These are phyloP conservation scores for Corapipo altera DNA, from an alignment of 2,113 vertebrate species.

Conservation along the genomic window DNA sequence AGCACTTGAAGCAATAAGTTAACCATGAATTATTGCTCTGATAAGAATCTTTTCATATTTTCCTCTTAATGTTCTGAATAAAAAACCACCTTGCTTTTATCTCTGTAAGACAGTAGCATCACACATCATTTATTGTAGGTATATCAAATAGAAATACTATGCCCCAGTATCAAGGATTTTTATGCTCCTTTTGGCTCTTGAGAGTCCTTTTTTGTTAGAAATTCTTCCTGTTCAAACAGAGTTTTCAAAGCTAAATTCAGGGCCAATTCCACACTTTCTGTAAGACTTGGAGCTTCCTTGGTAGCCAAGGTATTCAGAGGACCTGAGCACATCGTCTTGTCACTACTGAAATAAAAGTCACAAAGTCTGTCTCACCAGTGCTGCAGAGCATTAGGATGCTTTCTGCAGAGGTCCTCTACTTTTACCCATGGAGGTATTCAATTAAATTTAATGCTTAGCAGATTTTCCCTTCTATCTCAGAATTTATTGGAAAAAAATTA, in stretches of 20 bases:
- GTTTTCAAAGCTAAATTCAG: neutral
- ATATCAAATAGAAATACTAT: neutral
- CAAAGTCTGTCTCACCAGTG: neutral
- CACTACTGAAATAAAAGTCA: neutral
- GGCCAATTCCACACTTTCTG: neutral
- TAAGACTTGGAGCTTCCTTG: neutral
- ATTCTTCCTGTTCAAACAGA: neutral
- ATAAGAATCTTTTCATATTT: constrained; percentile 24
- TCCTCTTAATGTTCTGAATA: neutral
- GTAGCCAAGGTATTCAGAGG: neutral
- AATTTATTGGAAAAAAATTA: neutral
- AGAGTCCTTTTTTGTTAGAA: neutral
- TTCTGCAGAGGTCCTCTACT: neutral
- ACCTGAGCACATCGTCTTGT: neutral
- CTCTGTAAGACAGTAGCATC: neutral
- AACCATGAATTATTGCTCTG: constrained; percentile 35
- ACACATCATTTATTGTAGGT: neutral
- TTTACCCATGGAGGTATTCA: neutral
- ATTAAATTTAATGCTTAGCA: neutral
- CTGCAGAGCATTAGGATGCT: neutral
- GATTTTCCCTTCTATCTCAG: neutral
- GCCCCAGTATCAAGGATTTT: neutral
- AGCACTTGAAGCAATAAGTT: constrained; percentile 49
- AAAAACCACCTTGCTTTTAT: constrained; percentile 29
- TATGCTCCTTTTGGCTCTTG: neutral